phyloP scores from a whole-genome alignment of 2,888 invertebrate species.

The Lepetodrilus schrolli region DNA sequence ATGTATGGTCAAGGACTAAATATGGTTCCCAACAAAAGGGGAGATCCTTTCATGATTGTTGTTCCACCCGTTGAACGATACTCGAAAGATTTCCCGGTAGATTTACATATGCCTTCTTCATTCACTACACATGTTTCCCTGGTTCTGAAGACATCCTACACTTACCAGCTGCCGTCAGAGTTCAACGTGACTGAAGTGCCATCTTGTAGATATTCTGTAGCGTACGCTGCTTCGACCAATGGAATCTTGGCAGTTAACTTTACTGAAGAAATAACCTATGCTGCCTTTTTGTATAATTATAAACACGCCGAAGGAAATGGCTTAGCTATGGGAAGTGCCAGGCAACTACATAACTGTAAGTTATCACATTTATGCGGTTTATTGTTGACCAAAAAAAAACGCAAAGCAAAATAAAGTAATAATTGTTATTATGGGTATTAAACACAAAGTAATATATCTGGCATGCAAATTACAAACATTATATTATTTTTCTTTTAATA shows the following conservation, averaged over 20 bases:
- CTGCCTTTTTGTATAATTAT: not conserved
- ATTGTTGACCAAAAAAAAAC: too few relatives aligned
- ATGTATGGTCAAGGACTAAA: not conserved
- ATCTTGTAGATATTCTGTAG: not conserved
- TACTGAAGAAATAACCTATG: too few relatives aligned
- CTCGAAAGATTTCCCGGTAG: not conserved
- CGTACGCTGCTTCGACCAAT: not conserved
- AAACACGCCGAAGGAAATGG: not conserved
- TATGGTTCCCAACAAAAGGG: not conserved
- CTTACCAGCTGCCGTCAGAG: not conserved
- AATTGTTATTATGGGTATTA: too few relatives aligned
- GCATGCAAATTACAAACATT: too few relatives aligned
- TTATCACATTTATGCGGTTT: too few relatives aligned
- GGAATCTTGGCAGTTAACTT: not conserved
- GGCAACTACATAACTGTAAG: not conserved
- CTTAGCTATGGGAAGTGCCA: not conserved
- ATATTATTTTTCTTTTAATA: too few relatives aligned
- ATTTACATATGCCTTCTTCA: not conserved
- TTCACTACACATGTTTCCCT: not conserved
- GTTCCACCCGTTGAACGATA: constrained; percentile 2
- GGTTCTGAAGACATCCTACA: not conserved
- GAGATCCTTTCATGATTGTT: not conserved
- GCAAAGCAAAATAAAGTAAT: too few relatives aligned
- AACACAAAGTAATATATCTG: too few relatives aligned
- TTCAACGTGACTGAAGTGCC: not conserved